Evolutionary conservation across 2,888 invertebrate genomes (phyloP).

Genomic region (Drosophila rellima): DNA sequence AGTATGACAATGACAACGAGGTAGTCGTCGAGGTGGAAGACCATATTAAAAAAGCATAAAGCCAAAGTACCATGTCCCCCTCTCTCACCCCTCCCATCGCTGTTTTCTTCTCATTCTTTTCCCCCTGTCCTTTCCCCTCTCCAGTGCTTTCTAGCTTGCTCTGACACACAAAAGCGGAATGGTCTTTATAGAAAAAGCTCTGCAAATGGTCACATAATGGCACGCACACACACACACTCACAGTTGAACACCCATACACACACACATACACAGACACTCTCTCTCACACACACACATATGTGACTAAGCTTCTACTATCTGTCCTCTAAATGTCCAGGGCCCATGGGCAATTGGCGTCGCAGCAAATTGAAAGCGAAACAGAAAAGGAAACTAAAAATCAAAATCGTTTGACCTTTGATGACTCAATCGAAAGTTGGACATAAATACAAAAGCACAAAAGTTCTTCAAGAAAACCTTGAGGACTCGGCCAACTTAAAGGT

Average conservation of each 20-base stretch:
- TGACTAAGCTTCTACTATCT: constrained; percentile 46
- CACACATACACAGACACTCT: constrained; percentile 1
- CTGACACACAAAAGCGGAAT: constrained; percentile 64
- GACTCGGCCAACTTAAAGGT: constrained; percentile 58
- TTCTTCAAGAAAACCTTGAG: constrained; percentile 37
- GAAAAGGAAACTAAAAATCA: constrained; percentile 59
- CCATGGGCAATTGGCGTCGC: constrained; percentile 57
- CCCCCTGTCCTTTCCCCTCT: background rate
- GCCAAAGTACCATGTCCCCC: constrained; percentile 41
- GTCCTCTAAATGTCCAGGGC: constrained; percentile 49
- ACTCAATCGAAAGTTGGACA: constrained; percentile 67
- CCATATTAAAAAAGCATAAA: constrained; percentile 66
- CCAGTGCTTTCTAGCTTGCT: background rate
- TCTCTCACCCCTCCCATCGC: background rate
- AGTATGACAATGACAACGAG: constrained; percentile 63
- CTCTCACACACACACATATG: constrained; percentile 2
- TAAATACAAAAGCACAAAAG: constrained; percentile 37
- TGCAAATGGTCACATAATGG: constrained; percentile 77
- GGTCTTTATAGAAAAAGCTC: constrained; percentile 54
- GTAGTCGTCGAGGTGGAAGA: constrained; percentile 70
- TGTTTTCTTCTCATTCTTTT: background rate
- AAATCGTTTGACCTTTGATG: constrained; percentile 74
- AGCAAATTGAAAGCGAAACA: constrained; percentile 78
- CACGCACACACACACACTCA: constrained; percentile 38
- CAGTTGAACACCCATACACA: constrained; percentile 11